phyloP scores from a whole-genome alignment of 1,140 invertebrate genomes.

The Stegodyphus dumicola region DNA sequence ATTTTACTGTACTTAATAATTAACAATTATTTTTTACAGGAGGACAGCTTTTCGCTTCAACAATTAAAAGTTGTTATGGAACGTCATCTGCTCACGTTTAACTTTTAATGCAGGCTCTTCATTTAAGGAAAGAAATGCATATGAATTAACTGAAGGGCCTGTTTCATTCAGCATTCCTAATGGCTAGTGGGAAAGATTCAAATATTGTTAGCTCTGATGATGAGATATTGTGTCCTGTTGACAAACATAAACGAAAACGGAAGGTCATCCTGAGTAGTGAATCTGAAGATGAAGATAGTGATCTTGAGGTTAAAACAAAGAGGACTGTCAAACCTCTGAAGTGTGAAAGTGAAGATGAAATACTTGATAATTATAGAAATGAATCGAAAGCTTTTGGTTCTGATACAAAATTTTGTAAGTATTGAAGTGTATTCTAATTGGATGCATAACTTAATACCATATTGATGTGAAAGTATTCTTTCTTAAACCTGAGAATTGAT shows the following conservation, averaged over 20 bases:
- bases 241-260: conserved; percentile 12
- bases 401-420: conserved; percentile 19
- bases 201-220: conserved; percentile 14
- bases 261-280: conserved; percentile 31
- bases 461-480: not conserved
- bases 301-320: conserved; percentile 32
- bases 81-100: not conserved
- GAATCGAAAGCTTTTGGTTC: not conserved
- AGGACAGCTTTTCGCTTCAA: not conserved
- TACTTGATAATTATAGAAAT: not conserved
- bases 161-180: not conserved
- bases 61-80: not conserved
- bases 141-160: not conserved
- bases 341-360: conserved; percentile 43
- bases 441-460: too few species aligned
- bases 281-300: conserved; percentile 41
- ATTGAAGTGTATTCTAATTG: not conserved
- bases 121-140: not conserved
- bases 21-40: not conserved
- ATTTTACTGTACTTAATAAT: not conserved
- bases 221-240: conserved; percentile 19
- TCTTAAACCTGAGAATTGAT: not conserved
- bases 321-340: not conserved
- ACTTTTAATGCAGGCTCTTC: not conserved
- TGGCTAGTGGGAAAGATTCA: conserved; percentile 14